Evolutionary conservation across 2,113 vertebrate genomes (phyloP).

Genomic region (Miniopterus natalensis): DNA sequence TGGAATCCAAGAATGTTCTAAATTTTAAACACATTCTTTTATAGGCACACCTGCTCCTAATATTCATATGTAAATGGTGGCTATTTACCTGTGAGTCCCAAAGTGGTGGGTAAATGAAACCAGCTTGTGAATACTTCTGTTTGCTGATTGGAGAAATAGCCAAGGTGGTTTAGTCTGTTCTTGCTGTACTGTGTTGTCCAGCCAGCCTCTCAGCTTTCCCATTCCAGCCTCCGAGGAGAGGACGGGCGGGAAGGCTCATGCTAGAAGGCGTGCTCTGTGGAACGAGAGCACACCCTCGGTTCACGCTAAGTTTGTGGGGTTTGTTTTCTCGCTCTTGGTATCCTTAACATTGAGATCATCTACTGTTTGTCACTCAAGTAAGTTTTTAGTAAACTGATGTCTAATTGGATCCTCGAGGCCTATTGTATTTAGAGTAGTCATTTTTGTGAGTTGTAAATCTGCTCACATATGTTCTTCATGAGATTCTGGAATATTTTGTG

Average conservation of each 20-base stretch:
- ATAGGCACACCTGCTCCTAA: constrained; percentile 58
- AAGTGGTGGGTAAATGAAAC: background rate
- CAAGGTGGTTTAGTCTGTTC: background rate
- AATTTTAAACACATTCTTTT: constrained; percentile 38
- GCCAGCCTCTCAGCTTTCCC: background rate
- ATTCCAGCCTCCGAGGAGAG: background rate
- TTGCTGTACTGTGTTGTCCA: background rate
- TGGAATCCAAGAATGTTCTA: constrained; percentile 46
- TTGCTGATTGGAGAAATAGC: background rate
- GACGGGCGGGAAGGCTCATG: background rate
- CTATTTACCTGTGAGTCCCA: constrained; percentile 16
- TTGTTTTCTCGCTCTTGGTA: background rate
- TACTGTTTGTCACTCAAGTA: background rate
- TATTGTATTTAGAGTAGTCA: background rate
- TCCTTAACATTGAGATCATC: background rate
- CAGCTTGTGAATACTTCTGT: background rate
- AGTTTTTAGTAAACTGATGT: background rate
- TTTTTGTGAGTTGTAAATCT: background rate
- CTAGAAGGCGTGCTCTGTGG: background rate
- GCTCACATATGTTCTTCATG: background rate
- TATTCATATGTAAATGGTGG: constrained; percentile 54
- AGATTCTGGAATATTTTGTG: background rate
- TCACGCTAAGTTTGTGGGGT: background rate
- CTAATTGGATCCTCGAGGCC: background rate
- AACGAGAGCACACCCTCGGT: background rate